Base-by-base conservation (phyloP, 2,888 invertebrate species). In the Tetranychus piercei region DNA sequence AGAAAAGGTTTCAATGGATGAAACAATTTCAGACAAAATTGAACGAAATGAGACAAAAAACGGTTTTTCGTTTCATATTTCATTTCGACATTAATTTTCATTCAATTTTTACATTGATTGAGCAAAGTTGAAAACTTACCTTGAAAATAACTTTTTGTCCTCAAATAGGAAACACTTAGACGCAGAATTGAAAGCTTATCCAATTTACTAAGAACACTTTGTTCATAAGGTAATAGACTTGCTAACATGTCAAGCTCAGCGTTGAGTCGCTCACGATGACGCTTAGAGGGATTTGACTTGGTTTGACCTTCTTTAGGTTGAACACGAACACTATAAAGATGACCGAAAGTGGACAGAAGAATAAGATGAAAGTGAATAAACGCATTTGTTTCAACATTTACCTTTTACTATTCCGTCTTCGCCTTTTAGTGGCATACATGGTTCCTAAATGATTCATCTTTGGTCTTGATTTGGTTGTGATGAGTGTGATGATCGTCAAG, bases 131-230 rank as follows among this genome's bases (percentile, higher is more conserved):
- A n/a, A n/a, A n/a, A 55, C 88, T 87, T 85, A 97, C 97, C 94
- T 91, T 96, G 95, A 86, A 99, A 99, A 87, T 97, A 99, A 85
- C 95, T 94, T 86, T 99, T 99, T 82, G 95, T 97, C 81, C 97
- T 88, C 80, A 99, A 88, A 84, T 96, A 99, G 86, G 94, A 94
- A 84, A 99, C 99, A 75, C 95, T 94, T 78, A 99, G 88, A 82
- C 99, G 88, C 80, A 99, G 87, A 81, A 99, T 97, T 82, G 95
- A 96, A 79, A 99, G 89, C 81, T 99, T 89, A 86, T 99, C 99
- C 82, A 99, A 86, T 85, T 99, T 97, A 83, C 94, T 93, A 80
- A 96, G 89, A 82, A 96, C 95, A 84, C 94, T 94, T 85, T 95
- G 94, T 84, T 96, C 95, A 86, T 94, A 96, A 80, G 96, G 96